Conservation (phyloP, 2,888 invertebrate genomes). For the Spisula subtruncata region DNA sequence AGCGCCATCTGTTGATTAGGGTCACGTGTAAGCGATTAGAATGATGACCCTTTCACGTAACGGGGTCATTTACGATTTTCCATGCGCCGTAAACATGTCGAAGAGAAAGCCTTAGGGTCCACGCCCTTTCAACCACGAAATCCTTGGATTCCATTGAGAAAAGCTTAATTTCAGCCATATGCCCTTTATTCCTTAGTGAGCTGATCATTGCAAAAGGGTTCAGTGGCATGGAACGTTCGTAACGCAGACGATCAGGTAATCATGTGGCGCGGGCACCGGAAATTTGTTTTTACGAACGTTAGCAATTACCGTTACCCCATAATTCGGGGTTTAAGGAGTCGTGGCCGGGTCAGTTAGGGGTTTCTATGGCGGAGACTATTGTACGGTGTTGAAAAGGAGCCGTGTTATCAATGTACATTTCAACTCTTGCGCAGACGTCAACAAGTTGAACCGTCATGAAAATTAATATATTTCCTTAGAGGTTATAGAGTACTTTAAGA, state of each 20-base stretch:
- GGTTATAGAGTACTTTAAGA: slow-evolving; percentile 26
- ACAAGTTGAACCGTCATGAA: slow-evolving; percentile 30
- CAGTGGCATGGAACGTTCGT: neutral
- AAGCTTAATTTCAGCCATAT: slow-evolving; percentile 48
- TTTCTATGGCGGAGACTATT: slow-evolving; percentile 43
- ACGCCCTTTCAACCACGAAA: slow-evolving; percentile 36
- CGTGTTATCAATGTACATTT: slow-evolving; percentile 33
- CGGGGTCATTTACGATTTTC: slow-evolving; percentile 46
- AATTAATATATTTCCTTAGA: slow-evolving; percentile 21
- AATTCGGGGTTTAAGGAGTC: slow-evolving; percentile 57
- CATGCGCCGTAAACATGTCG: slow-evolving; percentile 42
- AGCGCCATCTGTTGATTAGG: slow-evolving; percentile 58
- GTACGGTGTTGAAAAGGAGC: slow-evolving; percentile 34
- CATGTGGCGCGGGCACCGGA: slow-evolving; percentile 58
- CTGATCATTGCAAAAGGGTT: slow-evolving; percentile 26
- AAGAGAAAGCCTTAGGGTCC: slow-evolving; percentile 27
- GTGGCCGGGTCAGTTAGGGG: slow-evolving; percentile 64
- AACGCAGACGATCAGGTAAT: slow-evolving; percentile 50
- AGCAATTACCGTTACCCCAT: slow-evolving; percentile 71
- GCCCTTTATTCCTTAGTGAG: neutral
- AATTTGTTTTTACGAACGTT: slow-evolving; percentile 56
- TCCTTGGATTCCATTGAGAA: slow-evolving; percentile 29
- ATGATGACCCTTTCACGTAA: slow-evolving; percentile 67
- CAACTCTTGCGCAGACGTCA: slow-evolving; percentile 31
- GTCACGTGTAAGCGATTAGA: slow-evolving; percentile 61